A percentile compares a stretch with the other conserved stretches of the same genome.
Evolutionary conservation across 2,113 vertebrate genomes (phyloP).

Genomic region (Gobius niger): DNA sequence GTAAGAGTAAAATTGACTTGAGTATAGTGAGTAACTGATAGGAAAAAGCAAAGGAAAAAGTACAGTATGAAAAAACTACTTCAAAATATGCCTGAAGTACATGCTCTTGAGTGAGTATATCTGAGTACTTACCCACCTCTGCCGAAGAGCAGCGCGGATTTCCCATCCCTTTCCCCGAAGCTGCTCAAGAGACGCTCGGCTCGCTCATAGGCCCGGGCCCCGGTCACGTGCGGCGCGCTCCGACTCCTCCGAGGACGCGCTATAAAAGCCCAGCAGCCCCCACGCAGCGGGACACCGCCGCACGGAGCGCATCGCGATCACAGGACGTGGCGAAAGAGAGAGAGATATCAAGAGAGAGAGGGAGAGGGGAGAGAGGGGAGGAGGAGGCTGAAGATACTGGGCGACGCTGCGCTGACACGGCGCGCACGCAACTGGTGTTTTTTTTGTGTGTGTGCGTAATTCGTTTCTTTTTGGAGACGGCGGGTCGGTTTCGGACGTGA

Average conservation of each 20-base stretch:
- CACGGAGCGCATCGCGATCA: conserved; percentile 13
- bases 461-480: neutral
- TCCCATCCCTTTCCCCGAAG: neutral
- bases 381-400: neutral
- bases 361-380: neutral
- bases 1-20: too few species aligned
- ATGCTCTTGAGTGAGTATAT: too few species aligned
- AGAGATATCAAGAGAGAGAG: neutral
- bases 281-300: conserved; percentile 60
- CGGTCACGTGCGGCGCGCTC: conserved; percentile 66
- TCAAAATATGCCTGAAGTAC: too few species aligned
- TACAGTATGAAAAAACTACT: too few species aligned
- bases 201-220: conserved; percentile 47
- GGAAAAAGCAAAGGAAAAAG: too few species aligned
- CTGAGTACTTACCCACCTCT: too few species aligned
- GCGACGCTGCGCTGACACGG: neutral
- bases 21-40: too few species aligned
- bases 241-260: conserved; percentile 53
- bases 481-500: neutral
- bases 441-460: too few species aligned
- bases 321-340: too few species aligned
- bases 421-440: neutral
- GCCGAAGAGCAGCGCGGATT: neutral
- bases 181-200: conserved; percentile 50
- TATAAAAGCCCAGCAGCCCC: conserved; percentile 42